Base-by-base conservation (phyloP, 2,113 vertebrate species). In the Syngnathus floridae region DNA sequence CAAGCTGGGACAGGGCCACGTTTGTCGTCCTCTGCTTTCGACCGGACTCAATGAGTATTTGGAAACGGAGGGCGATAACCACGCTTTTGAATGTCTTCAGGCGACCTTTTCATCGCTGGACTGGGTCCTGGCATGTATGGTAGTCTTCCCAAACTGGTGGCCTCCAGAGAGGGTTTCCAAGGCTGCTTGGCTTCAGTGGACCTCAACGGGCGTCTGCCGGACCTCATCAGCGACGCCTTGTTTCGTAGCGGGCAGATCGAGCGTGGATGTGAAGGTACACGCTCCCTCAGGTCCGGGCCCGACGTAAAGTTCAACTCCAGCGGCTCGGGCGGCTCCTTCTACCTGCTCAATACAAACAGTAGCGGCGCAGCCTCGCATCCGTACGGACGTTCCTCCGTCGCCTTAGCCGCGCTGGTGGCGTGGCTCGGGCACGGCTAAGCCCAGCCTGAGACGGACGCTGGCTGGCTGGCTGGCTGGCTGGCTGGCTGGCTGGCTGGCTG, bases 241-340 rank as follows among this genome's bases (percentile, higher is more conserved):
- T 96, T 98, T 69, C 93, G 95, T 85, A 98, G 95, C 0, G 97
- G 97, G 41, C 95, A 98, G 91, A 99, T 99, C 1, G 97, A 99
- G 69, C 95, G 96, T 14, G 96, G 96, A 92, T 99, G 97, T 2
- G 97, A 99, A 99, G 97, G 97, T 99, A 98, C 79, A 66, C 64
- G 71, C 66, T 89, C 84, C 72, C 83, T 86, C 73, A 71, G 57
- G 64, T 79, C 78, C 35, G 54, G 75, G 79, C 72, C 78, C 22
- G 82, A 82, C 67, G 77, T 81, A 71, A 82, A 81, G 73, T 63
- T 65, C 67, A 85, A 72, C 67, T 86, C 77, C 85, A 88, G 66
- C 85, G 87, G 66, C 58, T 77, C 79, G 49, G 81, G 87, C 41
- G 87, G 83, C 69, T 86, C 87, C 4, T 89, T 88, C 83, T 89